Conservation (phyloP, 2,888 invertebrate species). For the Leucozona laternaria region DNA sequence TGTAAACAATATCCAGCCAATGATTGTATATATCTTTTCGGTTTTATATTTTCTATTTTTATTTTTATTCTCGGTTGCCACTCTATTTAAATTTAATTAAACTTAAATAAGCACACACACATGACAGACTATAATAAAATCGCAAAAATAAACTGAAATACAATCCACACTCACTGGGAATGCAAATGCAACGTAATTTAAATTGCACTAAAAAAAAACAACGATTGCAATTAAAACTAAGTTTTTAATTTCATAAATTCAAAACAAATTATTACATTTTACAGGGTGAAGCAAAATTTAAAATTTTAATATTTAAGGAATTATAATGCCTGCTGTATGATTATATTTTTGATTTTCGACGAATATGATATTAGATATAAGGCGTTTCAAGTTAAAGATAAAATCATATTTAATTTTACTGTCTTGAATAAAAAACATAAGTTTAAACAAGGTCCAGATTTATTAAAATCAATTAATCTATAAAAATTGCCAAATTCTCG, state of each 20-base stretch:
- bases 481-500: too few species aligned
- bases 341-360: too few species aligned
- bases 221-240: neutral
- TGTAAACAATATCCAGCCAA: slow-evolving; percentile 23
- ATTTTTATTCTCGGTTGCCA: neutral
- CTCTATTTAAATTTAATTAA: slow-evolving; percentile 21
- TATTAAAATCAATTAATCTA: too few species aligned
- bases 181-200: neutral
- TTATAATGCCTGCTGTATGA: too few species aligned
- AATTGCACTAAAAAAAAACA: neutral
- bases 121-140: slow-evolving; percentile 11
- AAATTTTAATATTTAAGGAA: neutral
- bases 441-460: too few species aligned
- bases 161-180: neutral
- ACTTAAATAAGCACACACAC: neutral
- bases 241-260: slow-evolving; percentile 8
- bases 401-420: too few species aligned
- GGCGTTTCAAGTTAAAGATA: too few species aligned
- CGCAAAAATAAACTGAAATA: slow-evolving; percentile 15
- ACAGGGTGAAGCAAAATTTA: neutral
- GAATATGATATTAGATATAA: too few species aligned
- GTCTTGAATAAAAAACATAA: too few species aligned
- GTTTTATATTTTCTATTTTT: neutral
- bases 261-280: neutral
- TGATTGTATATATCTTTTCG: neutral